Base-by-base conservation (phyloP, 2,888 invertebrate species). In the Dicyrtoma fusca region DNA sequence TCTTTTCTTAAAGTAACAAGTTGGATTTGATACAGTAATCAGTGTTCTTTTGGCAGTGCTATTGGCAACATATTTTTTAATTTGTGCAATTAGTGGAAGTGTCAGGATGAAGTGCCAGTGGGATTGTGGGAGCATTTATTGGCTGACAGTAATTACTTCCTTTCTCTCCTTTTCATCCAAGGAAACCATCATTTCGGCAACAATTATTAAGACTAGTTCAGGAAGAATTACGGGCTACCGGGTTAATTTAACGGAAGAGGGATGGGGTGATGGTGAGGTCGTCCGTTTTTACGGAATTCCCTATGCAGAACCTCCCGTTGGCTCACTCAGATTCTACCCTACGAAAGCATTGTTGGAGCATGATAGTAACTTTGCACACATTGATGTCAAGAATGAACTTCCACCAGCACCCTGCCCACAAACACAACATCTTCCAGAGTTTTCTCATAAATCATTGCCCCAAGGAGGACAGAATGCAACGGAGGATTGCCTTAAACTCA, bases 401-500 rank as follows among this genome's bases (percentile, higher is more conserved):
- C 49, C 61, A 6, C 68, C 69, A 14, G 61, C 81, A 13, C 74
- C 77, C 8, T 82, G 82, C 70, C 70, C 77, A 45, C 82, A 82
- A 62, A 79, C 79, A 21, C 74, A 68, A 4, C 82, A 82, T 66
- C 11, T 78, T 21, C 45, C 66, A 1, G 68, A 78, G 13, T 76
- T 79, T 8, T 45, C 68, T 11, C 61, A 73, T 59, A 45, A 19
- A 1, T 68, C 64, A 0, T 11, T 73, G 3, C 74, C 62, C n/a
- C 71, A 71, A 42, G 73, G 74, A 19, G 73, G 74, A 21, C 49
- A 62, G 1, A 8, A 70, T 4, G 59, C 44, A 14, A 71, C 66
- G 1, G 82, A 82, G 72, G 82, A 82, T 71, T 82, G 82, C 66
- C 77, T 82, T 6, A 81, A 76, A 53, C 68, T 82, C 10, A 82